Evolutionary conservation across 2,888 invertebrate genomes (phyloP).

Genomic region (Endomychus coccineus): DNA sequence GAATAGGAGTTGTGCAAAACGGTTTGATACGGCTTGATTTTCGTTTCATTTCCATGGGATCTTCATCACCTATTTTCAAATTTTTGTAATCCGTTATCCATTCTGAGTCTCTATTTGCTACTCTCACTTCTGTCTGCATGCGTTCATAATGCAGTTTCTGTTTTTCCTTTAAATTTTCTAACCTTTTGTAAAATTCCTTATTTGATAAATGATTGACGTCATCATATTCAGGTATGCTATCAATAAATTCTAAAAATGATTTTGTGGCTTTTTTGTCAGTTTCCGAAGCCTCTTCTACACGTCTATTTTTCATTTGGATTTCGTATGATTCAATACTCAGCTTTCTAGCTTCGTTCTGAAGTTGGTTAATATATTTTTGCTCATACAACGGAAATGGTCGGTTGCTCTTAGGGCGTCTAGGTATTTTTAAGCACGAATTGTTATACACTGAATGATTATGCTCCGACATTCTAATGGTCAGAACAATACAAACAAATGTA

Average conservation of each 20-base stretch:
- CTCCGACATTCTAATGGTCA: too few relatives aligned
- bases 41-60: conserved; percentile 19
- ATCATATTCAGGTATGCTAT: conserved; percentile 72
- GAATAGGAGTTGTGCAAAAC: conserved; percentile 31
- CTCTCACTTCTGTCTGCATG: conserved; percentile 31
- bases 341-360: conserved; percentile 35
- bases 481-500: too few relatives aligned
- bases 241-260: conserved; percentile 64
- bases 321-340: conserved; percentile 30
- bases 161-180: conserved; percentile 59
- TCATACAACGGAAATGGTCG: conserved; percentile 66
- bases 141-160: conserved; percentile 47
- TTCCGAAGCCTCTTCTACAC: conserved; percentile 41
- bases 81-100: conserved; percentile 41
- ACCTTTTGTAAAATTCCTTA: conserved; percentile 65
- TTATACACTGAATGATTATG: too few relatives aligned
- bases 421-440: too few relatives aligned
- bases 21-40: conserved; percentile 30
- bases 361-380: conserved; percentile 44
- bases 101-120: conserved; percentile 29
- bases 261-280: conserved; percentile 47
- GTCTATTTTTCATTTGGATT: conserved; percentile 28
- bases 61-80: conserved; percentile 25
- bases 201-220: conserved; percentile 69
- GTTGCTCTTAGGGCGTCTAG: conserved; percentile 63